Conservation (phyloP, 2,113 vertebrate species). For the Misgurnus mizolepis region DNA sequence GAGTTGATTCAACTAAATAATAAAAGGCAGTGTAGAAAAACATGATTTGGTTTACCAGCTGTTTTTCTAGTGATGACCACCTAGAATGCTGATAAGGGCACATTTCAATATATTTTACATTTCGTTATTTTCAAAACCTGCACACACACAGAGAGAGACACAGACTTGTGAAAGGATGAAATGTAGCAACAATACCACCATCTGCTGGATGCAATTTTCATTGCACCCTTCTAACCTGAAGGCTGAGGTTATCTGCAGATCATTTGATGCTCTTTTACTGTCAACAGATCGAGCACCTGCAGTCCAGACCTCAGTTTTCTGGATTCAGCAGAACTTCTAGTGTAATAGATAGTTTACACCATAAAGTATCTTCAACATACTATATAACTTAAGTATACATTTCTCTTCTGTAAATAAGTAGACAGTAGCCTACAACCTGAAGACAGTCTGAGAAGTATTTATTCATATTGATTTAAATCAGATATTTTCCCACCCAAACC, state of each 20-base stretch:
- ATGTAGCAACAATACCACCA: slow-evolving; percentile 75
- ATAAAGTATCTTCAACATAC: not conserved
- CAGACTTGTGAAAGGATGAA: not conserved
- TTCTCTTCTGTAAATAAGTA: not conserved
- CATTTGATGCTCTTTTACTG: slow-evolving; percentile 71
- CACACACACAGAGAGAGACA: not conserved
- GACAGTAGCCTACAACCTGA: not conserved
- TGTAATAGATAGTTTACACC: not conserved
- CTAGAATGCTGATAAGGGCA: no score
- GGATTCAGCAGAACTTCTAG: not conserved
- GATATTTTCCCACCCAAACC: not conserved
- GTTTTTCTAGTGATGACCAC: no score
- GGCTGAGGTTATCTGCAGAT: slow-evolving; percentile 73
- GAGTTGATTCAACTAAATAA: no score
- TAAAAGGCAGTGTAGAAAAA: no score
- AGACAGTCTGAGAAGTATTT: slow-evolving; percentile 45
- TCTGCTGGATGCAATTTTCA: slow-evolving; percentile 65
- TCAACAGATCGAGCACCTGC: slow-evolving; percentile 71
- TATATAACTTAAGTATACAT: not conserved
- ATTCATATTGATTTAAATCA: slow-evolving; percentile 56
- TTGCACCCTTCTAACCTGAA: slow-evolving; percentile 50
- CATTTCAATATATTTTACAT: no score
- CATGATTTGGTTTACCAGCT: no score
- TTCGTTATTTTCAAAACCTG: no score
- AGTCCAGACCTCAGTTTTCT: slow-evolving; percentile 17